Conservation (phyloP, 2,113 vertebrate genomes). For the Spheniscus mendiculus region DNA sequence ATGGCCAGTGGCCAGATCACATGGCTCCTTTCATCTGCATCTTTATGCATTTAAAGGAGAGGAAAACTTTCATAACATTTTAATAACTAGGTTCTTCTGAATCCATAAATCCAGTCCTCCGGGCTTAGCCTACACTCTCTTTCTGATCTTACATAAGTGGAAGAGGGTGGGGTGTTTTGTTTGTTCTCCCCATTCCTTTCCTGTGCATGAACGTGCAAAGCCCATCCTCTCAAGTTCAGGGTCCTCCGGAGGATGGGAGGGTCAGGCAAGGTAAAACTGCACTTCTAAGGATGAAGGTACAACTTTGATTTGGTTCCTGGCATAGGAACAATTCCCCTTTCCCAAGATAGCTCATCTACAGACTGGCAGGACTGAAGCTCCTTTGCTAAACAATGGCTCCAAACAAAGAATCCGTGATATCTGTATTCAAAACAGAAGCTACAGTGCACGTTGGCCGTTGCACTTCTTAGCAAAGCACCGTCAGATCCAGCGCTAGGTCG, state of each 20-base stretch:
- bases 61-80: constrained; percentile 68
- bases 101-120: constrained; percentile 61
- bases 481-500: background rate
- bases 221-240: background rate
- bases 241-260: constrained; percentile 3
- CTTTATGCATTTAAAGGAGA: constrained; percentile 63
- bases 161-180: constrained; percentile 43
- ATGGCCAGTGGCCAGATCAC: constrained; percentile 61
- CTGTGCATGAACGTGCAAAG: constrained; percentile 17
- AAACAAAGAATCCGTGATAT: background rate
- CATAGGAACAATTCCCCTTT: constrained; percentile 1
- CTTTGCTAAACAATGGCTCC: background rate
- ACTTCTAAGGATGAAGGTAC: background rate
- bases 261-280: constrained; percentile 49
- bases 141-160: constrained; percentile 57
- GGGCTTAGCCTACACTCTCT: constrained; percentile 56
- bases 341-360: constrained; percentile 28
- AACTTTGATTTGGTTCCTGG: constrained; percentile 55
- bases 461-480: background rate
- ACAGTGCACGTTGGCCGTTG: fast-evolving
- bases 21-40: constrained; percentile 68
- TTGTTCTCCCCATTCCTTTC: constrained; percentile 25
- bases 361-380: background rate
- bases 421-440: background rate
- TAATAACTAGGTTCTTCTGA: constrained; percentile 64